These are phyloP conservation scores for Pandemis corylana DNA, from an alignment of 2,888 invertebrate species.

Conservation along the genomic window DNA sequence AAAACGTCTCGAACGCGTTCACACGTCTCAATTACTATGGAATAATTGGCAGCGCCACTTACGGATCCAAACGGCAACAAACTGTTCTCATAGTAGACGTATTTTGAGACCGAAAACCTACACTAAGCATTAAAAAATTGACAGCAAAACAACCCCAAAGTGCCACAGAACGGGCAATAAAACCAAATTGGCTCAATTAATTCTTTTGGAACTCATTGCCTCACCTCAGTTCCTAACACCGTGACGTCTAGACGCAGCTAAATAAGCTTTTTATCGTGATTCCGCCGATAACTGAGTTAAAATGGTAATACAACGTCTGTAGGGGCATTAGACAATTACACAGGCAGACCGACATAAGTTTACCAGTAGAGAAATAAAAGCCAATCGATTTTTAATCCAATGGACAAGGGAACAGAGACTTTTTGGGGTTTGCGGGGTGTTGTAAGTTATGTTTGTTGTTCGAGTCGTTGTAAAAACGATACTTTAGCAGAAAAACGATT, in stretches of 20 bases:
- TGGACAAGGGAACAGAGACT: neutral
- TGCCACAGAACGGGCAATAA: constrained; percentile 22
- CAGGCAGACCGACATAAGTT: constrained; percentile 18
- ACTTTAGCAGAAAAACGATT: constrained; percentile 64
- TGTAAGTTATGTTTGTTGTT: constrained; percentile 42
- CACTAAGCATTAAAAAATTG: neutral
- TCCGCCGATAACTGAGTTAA: constrained; percentile 72
- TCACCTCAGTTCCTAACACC: constrained; percentile 50
- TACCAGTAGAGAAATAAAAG: neutral
- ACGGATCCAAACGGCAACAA: too few species aligned
- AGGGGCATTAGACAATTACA: constrained; percentile 73
- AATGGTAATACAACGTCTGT: constrained; percentile 73
- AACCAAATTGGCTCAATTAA: constrained; percentile 35
- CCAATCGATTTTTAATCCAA: neutral
- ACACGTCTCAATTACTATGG: too few species aligned
- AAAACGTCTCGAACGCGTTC: too few species aligned
- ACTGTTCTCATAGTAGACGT: too few species aligned
- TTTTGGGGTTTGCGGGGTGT: neutral
- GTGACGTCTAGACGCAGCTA: constrained; percentile 76
- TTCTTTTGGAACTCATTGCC: constrained; percentile 34
- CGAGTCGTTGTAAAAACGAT: constrained; percentile 64
- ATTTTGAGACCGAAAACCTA: too few species aligned
- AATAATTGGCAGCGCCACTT: too few species aligned
- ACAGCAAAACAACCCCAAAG: neutral
- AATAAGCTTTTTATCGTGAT: constrained; percentile 71